Conservation (phyloP, 2,888 invertebrate species). For the Caenorhabditis becei region DNA sequence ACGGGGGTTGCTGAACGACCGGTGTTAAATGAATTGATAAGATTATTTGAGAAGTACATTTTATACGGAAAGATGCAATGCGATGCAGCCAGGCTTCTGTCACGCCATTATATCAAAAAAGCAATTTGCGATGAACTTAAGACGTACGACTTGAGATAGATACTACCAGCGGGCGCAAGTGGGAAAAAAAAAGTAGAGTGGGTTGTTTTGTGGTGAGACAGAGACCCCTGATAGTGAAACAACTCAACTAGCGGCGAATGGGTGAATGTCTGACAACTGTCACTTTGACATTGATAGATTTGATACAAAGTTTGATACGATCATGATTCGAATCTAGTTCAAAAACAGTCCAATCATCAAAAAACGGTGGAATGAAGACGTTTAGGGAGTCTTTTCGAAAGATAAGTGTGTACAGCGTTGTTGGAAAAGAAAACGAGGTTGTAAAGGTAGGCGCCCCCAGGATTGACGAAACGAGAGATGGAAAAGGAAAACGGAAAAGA, state of each 20-base stretch:
- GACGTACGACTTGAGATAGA: neutral
- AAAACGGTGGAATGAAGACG: neutral
- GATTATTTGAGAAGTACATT: slow-evolving; percentile 20
- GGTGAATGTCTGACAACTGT: slow-evolving; percentile 8
- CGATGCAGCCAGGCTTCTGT: neutral
- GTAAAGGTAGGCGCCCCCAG: slow-evolving; percentile 25
- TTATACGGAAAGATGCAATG: neutral
- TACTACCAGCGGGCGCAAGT: neutral
- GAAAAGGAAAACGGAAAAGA: neutral
- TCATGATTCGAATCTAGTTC: neutral
- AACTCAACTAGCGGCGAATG: neutral
- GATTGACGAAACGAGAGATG: slow-evolving; percentile 14
- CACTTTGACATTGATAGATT: slow-evolving; percentile 12
- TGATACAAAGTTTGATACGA: neutral
- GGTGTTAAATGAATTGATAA: slow-evolving; percentile 33
- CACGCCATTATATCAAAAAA: neutral
- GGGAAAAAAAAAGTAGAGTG: neutral
- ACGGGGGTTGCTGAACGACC: neutral
- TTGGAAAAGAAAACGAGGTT: slow-evolving; percentile 10
- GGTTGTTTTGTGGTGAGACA: slow-evolving; percentile 1
- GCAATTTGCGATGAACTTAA: too few relatives aligned
- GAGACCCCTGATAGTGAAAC: neutral
- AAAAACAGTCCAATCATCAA: slow-evolving; percentile 4
- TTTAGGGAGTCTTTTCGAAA: neutral
- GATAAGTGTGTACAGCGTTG: slow-evolving; percentile 3